Base-by-base conservation (phyloP, 2,797 vertebrate genomes). In the Tangara arthus region DNA sequence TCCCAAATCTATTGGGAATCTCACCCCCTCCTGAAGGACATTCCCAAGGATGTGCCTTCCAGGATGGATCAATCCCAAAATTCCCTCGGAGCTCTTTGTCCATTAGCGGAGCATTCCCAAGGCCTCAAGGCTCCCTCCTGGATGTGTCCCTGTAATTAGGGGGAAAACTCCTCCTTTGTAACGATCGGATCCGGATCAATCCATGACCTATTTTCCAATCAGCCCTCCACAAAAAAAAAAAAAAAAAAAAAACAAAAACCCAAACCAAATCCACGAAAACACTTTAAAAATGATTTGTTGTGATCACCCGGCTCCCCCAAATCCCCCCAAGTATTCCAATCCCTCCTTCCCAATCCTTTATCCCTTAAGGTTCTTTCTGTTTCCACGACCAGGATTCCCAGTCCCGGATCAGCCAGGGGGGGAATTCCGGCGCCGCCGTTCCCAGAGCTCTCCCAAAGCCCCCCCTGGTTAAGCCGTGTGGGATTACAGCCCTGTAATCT, bases 341-440 rank as follows among this genome's bases (percentile, higher is more conserved):
- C 98, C 97, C 97, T 83, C 87, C 97, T 97, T 98, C 97, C 98
- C 96, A 97, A 97, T 96, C 97, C 97, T 98, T 98, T 97, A 98
- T 98, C 98, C 98, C 98, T 98, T 98, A 98, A 98, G 98, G 97
- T 98, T 97, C 98, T 98, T 98, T 98, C 98, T 98, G 98, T 99
- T 98, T 98, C 98, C 98, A 98, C 98, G 98, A 98, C 98, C 97
- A 98, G 98, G 98, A 98, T 98, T 98, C 93, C 98, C 55, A 52
- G 50, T 52, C 50, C 50, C 50, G 50, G 27, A 52, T 52, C 50
- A 57, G 55, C n/a, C n/a, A 11, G n/a, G 23, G 56, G n/a, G 34
- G 56, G 34, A 57, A 98, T 98, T 98, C 98, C 95, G 93, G 96
- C 92, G 96, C 98, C 94, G 11, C 61, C 22, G 4, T 64, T 64